Evolutionary conservation across 2,888 invertebrate genomes (phyloP).

Genomic region (Gandaritis pyraliata): DNA sequence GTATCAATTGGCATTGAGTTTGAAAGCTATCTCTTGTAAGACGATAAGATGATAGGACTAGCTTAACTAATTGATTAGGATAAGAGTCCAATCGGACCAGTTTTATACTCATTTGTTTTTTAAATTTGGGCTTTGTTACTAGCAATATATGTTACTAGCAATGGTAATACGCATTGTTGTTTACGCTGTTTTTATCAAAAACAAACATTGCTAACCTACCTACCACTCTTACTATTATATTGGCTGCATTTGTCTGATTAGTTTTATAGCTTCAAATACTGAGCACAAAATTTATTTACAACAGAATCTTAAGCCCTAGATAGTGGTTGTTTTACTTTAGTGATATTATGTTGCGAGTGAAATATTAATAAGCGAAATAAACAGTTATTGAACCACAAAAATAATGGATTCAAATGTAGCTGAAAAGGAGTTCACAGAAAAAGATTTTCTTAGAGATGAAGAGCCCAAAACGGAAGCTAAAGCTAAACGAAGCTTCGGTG

Average conservation of each 20-base stretch:
- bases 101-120: not conserved
- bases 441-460: constrained; percentile 39
- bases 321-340: constrained; percentile 30
- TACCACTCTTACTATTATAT: constrained; percentile 7
- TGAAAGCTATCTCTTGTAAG: too few relatives aligned
- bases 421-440: constrained; percentile 38
- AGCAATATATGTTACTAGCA: not conserved
- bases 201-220: too few relatives aligned
- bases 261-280: constrained; percentile 19
- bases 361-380: constrained; percentile 14
- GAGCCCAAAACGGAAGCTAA: constrained; percentile 32
- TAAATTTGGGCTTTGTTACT: constrained; percentile 28
- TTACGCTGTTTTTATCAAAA: constrained; percentile 3
- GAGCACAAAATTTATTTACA: constrained; percentile 12
- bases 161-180: not conserved
- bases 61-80: constrained; percentile 4
- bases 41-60: too few relatives aligned
- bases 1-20: too few relatives aligned
- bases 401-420: constrained; percentile 31
- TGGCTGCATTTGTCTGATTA: constrained; percentile 19
- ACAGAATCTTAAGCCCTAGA: constrained; percentile 14
- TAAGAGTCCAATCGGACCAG: not conserved
- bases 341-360: constrained; percentile 27
- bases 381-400: not conserved
- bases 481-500: constrained; percentile 46